phyloP scores from a whole-genome alignment of 2,113 vertebrate genomes.

The Alethe castanea region DNA sequence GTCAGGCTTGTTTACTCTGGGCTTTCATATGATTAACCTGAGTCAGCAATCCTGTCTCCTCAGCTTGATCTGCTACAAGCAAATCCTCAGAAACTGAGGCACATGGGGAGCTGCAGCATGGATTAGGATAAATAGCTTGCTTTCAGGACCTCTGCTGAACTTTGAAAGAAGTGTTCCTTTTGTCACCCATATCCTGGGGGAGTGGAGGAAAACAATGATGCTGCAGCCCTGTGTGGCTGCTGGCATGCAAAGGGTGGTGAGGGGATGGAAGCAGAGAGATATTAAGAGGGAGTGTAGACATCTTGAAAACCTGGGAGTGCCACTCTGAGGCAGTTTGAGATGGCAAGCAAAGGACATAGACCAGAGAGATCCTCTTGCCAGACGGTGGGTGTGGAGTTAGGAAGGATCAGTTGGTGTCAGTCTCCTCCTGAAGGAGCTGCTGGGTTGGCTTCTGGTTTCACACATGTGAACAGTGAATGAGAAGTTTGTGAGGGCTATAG shows the following conservation, averaged over 20 bases:
- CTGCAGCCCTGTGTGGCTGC: background rate
- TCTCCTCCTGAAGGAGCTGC: background rate
- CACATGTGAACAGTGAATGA: background rate
- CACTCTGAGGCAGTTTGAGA: background rate
- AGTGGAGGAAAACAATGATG: background rate
- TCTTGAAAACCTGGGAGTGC: background rate
- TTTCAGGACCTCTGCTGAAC: background rate
- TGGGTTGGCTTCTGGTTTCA: background rate
- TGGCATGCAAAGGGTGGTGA: background rate
- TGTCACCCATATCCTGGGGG: background rate
- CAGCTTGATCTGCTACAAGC: background rate
- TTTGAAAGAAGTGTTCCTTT: background rate
- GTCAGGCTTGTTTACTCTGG: background rate
- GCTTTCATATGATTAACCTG: background rate
- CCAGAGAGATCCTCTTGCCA: background rate
- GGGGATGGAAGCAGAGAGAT: background rate
- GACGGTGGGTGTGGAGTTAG: background rate
- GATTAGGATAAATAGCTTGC: background rate
- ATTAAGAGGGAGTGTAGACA: background rate
- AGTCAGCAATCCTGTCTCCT: background rate
- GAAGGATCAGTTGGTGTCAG: background rate
- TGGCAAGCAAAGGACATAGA: background rate
- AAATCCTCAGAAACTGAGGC: background rate
- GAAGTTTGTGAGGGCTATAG: background rate
- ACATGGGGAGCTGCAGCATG: background rate